Base-by-base conservation (phyloP, 2,888 invertebrate species). In the Cataglyphis livida region DNA sequence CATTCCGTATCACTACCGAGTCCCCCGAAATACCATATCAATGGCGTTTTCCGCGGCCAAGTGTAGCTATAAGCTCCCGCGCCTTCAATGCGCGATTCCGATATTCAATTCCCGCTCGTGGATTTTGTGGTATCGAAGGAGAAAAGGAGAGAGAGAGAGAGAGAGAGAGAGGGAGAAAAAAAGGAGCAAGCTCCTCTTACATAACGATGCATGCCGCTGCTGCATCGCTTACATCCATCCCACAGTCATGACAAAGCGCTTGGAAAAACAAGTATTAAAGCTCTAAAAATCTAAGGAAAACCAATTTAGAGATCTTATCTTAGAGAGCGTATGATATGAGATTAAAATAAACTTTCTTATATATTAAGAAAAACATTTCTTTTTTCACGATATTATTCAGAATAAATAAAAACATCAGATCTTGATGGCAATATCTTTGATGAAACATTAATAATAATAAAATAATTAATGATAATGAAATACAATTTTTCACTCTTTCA, bases 31-130 rank as follows among this genome's bases (percentile, higher is more conserved):
- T 78, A 78, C 38, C 74, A 68, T 65, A 75, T 81, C 62, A 64
- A 71, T 64, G 48, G 57, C 70, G 48, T 59, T 78, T 35, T 61
- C 78, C 68, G 21, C 62, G 78, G 78, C 71, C 78, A 70, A 64
- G 78, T 54, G 44, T 62, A 76, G 38, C 76, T 44, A 44, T 76
- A 66, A 32, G 54, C 57, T 66, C 65, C 61, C 44, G 48, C 76
- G 76, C 61, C 82, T 59, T 62, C 76, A 38, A 41, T 41, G 48
- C 70, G 18, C 61, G 68, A 78, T 66, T 65, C 38, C 82, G 78
- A 82, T 82, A 78, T 82, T 82, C 82, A 82, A 82, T 82, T 82
- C 82, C 78, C 78, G 78, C 38, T 78, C 54, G 78, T 62, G 54
- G 68, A 78, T 82, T 82, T 82, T 59, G 44, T n/a, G 38, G 32